Percentiles rank a stretch among this genome's conserved stretches.
phyloP scores from a whole-genome alignment of 2,113 vertebrate genomes.

The Trichomycterus rosablanca region DNA sequence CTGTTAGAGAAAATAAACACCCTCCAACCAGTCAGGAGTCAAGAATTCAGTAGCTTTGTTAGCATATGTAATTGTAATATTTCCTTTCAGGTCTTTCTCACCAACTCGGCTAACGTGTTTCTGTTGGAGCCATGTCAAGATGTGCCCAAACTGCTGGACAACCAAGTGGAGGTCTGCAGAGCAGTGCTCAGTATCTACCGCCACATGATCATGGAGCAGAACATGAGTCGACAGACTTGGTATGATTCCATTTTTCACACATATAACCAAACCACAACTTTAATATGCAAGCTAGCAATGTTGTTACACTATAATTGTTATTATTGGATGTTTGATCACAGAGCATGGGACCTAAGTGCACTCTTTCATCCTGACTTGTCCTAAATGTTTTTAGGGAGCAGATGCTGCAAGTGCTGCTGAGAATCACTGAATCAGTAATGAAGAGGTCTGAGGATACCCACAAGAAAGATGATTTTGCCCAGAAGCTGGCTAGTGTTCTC shows the following conservation, averaged over 20 bases:
- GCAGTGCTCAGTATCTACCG: slow-evolving; percentile 90
- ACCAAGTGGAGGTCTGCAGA: slow-evolving; percentile 94
- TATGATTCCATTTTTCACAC: slow-evolving; percentile 47
- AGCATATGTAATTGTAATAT: too few relatives aligned
- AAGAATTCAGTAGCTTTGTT: too few relatives aligned
- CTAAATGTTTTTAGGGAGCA: slow-evolving; percentile 79
- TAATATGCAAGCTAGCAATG: not conserved
- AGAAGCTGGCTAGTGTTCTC: slow-evolving; percentile 85
- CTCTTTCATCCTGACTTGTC: too few relatives aligned
- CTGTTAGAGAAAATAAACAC: not conserved
- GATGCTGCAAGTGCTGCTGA: slow-evolving; percentile 90
- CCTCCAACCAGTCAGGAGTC: not conserved
- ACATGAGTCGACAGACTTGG: slow-evolving; percentile 92
- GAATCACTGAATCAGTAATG: slow-evolving; percentile 94
- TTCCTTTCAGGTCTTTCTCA: slow-evolving; percentile 85
- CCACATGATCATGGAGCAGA: slow-evolving; percentile 95
- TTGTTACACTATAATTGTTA: too few relatives aligned
- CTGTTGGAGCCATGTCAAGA: slow-evolving; percentile 90
- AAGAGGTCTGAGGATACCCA: slow-evolving; percentile 88
- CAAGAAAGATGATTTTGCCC: slow-evolving; percentile 83
- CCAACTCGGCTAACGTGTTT: slow-evolving; percentile 93
- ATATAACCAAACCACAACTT: not conserved
- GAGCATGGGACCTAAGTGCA: too few relatives aligned
- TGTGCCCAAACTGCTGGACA: slow-evolving; percentile 85
- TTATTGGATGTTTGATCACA: too few relatives aligned